Evolutionary conservation across 1,140 invertebrate genomes (phyloP), one percentile per base, ranked within the genome.

Genomic region (Harpegnathos saltator): DNA sequence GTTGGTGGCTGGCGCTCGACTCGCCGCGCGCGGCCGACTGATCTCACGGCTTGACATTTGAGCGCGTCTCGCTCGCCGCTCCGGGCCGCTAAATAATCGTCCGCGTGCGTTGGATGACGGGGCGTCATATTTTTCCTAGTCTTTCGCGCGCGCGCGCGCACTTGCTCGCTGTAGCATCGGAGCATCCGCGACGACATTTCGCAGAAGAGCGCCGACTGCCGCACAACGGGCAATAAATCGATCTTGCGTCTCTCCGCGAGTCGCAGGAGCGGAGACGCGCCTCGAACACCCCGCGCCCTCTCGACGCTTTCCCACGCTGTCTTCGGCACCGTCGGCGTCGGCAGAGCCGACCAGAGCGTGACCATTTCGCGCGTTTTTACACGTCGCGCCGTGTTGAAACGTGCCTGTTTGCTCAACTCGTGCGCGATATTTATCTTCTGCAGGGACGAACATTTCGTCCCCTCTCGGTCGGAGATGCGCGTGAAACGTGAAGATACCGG

Each of bases 141-240:
- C 17, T 56, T 56, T 17, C 26, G 48, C 48, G 5, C 22, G 26
- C 0, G 0, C 4, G 48, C 54, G 52, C 29, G 1, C 29, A 33
- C 1, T 44, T 9, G 38, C 38, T 44, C 38, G 38, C 38, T 44
- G 11, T 9, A 3, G 3, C 38, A 44, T 66, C 58, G 38, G n/a
- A n/a, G 17, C 12, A 66, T 77, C n/a, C 24, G 62, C 52, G 56
- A 66, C 44, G 65, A 29, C 19, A 38, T 78, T 78, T 50, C 44
- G n/a, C 22, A 19, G 66, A 81, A 78, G 62, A 81, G 56, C 56
- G 69, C 26, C 29, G 15, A 17, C 14, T 58, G 26, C 29, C 48
- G 58, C 29, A 33, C 48, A 48, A 63, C 33, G 5, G 48, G 75
- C 66, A 56, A 84, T 81, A 84, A 81, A 81, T 84, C 77, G 75